These are phyloP conservation scores for Pachycephus smyrnensis DNA, from an alignment of 2,888 invertebrate species.

Conservation along the genomic window DNA sequence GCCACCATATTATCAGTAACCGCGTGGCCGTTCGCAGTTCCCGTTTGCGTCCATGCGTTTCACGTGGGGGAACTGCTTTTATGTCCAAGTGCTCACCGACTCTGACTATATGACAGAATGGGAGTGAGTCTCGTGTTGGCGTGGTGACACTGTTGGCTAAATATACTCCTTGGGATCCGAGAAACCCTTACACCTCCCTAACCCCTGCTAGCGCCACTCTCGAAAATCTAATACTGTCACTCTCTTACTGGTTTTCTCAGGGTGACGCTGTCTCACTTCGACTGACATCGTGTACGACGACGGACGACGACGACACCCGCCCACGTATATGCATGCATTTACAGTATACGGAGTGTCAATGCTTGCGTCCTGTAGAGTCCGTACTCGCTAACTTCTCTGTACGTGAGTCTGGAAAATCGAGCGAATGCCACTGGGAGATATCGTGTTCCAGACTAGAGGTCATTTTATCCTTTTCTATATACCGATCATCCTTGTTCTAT, in stretches of 20 bases:
- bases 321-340: background rate
- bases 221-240: background rate
- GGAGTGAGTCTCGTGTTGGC: background rate
- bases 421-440: slow-evolving; percentile 32
- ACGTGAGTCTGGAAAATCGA: slow-evolving; percentile 28
- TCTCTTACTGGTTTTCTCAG: background rate
- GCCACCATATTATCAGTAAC: background rate
- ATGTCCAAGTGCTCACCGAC: background rate
- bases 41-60: background rate
- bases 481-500: background rate
- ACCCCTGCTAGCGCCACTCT: background rate
- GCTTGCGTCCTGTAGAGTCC: slow-evolving; percentile 16
- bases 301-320: background rate
- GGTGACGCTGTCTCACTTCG: background rate
- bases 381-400: slow-evolving; percentile 1
- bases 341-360: background rate
- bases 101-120: background rate
- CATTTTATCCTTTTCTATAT: background rate
- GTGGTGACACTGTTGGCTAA: slow-evolving; percentile 30
- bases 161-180: slow-evolving; percentile 30
- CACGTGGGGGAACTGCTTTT: background rate
- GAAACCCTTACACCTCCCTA: background rate
- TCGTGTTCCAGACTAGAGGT: slow-evolving; percentile 13
- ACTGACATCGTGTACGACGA: background rate
- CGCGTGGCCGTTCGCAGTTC: background rate